Conservation (phyloP, 2,113 vertebrate genomes). For the Plecturocebus donacophilus region DNA sequence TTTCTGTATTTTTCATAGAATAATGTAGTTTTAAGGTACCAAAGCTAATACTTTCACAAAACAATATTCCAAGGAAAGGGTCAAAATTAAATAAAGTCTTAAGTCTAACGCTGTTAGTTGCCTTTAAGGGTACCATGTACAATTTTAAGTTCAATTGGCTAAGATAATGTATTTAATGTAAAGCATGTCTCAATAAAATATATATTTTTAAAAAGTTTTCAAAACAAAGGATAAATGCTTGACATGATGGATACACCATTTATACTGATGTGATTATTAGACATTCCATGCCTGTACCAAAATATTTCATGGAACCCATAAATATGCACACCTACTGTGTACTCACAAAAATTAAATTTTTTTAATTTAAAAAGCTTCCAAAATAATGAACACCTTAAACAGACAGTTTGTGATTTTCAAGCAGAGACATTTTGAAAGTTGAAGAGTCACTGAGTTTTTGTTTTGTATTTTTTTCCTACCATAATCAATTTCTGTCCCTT, state of each 20-base stretch:
- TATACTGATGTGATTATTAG: too few relatives aligned
- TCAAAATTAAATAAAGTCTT: neutral
- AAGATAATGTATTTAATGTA: neutral
- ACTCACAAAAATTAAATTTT: too few relatives aligned
- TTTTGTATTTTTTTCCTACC: neutral
- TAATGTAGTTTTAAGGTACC: neutral
- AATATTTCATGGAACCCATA: too few relatives aligned
- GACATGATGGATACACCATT: too few relatives aligned
- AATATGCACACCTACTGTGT: too few relatives aligned
- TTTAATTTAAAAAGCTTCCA: neutral
- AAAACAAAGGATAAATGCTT: neutral
- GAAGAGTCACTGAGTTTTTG: constrained; percentile 2
- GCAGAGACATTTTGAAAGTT: neutral
- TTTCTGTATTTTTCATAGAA: neutral
- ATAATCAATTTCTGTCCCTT: neutral
- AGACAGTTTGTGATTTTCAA: neutral
- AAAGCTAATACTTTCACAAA: neutral
- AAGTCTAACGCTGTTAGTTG: neutral
- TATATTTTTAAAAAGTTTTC: neutral
- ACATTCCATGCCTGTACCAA: too few relatives aligned
- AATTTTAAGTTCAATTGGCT: neutral
- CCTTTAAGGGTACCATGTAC: neutral
- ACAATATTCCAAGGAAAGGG: neutral
- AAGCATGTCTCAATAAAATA: neutral
- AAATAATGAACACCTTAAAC: neutral